Percentiles rank a stretch among this genome's conserved stretches.
phyloP scores from a whole-genome alignment of 2,113 vertebrate genomes.

The Xyrauchen texanus region DNA sequence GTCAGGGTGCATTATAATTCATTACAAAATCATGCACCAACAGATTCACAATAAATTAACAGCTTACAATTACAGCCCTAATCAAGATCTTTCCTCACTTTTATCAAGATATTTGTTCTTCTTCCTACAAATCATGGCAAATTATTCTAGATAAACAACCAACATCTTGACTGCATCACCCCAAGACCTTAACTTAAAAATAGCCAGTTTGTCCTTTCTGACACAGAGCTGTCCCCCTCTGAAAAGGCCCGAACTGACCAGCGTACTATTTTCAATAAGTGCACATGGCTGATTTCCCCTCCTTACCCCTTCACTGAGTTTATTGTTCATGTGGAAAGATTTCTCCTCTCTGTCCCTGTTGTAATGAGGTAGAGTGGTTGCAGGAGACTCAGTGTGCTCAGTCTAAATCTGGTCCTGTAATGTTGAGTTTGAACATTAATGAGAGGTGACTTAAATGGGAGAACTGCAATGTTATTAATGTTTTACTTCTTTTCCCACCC shows the following conservation, averaged over 20 bases:
- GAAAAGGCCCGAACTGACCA: constrained; percentile 25
- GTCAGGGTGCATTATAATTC: no score
- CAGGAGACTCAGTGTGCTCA: neutral
- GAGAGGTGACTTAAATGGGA: constrained; percentile 47
- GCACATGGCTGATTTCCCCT: constrained; percentile 42
- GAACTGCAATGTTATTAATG: constrained; percentile 8
- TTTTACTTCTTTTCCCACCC: constrained; percentile 2
- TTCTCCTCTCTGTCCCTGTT: constrained; percentile 21
- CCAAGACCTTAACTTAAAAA: neutral
- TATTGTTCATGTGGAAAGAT: constrained; percentile 34
- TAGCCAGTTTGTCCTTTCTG: neutral
- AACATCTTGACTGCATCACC: neutral
- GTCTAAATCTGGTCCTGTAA: neutral
- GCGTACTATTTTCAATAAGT: constrained; percentile 50
- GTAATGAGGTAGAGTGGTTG: constrained; percentile 25
- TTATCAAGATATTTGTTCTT: no score
- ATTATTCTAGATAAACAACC: no score
- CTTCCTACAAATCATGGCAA: no score
- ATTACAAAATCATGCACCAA: no score
- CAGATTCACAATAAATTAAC: no score
- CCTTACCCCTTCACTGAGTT: constrained; percentile 30
- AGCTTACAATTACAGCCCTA: no score
- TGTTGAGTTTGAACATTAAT: constrained; percentile 41
- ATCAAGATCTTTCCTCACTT: no score
- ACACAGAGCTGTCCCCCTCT: neutral